Evolutionary conservation across 2,797 vertebrate genomes (phyloP).

Genomic region (Onychomys torridus): DNA sequence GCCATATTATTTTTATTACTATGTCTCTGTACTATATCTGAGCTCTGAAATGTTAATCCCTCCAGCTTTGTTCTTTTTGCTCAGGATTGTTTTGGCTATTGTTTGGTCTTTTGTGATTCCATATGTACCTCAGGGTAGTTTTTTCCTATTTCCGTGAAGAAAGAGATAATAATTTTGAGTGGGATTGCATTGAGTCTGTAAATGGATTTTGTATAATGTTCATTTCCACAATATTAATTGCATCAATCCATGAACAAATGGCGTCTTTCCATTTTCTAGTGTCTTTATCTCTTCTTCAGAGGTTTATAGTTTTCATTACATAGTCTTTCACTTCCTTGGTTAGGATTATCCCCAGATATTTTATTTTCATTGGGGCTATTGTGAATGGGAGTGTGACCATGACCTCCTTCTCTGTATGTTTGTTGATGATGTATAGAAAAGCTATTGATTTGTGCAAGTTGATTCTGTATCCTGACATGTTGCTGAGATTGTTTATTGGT

Average conservation of each 20-base stretch:
- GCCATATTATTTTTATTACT: not conserved
- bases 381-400: not conserved
- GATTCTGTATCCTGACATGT: not conserved
- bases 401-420: not conserved
- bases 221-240: not conserved
- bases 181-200: not conserved
- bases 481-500: not conserved
- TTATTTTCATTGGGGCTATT: not conserved
- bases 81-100: not conserved
- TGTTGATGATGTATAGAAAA: not conserved
- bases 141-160: not conserved
- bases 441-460: not conserved
- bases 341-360: not conserved
- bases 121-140: not conserved
- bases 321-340: not conserved
- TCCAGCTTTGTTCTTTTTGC: not conserved
- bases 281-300: not conserved
- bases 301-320: not conserved
- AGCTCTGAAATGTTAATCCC: not conserved
- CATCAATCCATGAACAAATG: not conserved
- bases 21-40: not conserved
- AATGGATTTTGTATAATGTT: not conserved
- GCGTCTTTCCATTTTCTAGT: not conserved
- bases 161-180: not conserved
- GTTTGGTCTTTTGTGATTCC: not conserved